Evolutionary conservation across 2,888 invertebrate species (phyloP).

Genomic region (Atethmia centrago): DNA sequence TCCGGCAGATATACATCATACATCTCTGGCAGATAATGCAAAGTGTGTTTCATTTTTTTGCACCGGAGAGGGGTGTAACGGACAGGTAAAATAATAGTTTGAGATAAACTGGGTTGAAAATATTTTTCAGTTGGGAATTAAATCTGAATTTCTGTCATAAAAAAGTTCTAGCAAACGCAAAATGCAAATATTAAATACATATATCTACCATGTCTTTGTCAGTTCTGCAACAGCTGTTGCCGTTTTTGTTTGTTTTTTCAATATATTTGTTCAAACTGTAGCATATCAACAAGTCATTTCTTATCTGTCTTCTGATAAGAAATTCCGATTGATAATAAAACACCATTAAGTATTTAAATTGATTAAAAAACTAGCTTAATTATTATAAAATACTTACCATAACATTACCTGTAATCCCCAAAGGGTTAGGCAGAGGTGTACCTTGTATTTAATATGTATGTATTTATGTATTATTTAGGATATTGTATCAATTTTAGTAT

Average conservation of each 20-base stretch:
- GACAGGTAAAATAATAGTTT: neutral
- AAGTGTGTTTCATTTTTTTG: neutral
- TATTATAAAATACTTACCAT: neutral
- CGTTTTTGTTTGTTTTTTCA: neutral
- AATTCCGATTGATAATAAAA: neutral
- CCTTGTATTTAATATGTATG: too few species aligned
- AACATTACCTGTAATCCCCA: neutral
- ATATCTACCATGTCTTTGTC: too few species aligned
- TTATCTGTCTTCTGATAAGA: conserved; percentile 3
- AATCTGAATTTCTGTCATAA: neutral
- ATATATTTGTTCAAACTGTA: neutral
- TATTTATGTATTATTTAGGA: too few species aligned
- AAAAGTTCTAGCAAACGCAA: neutral
- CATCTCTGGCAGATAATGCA: neutral
- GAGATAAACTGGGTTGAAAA: neutral
- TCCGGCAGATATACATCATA: too few species aligned
- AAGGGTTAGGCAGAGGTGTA: neutral
- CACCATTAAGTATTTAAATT: conserved; percentile 1
- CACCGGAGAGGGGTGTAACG: neutral
- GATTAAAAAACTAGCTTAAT: conserved; percentile 5
- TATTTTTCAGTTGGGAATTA: neutral
- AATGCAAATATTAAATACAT: too few species aligned
- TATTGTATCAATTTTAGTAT: too few species aligned
- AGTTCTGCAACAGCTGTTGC: neutral
- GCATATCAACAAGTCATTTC: neutral